A percentile compares a stretch with the other conserved stretches of the same genome.
These are phyloP conservation scores for Sylvilagus floridanus DNA, from an alignment of 2,797 vertebrate genomes.

Conservation along the genomic window DNA sequence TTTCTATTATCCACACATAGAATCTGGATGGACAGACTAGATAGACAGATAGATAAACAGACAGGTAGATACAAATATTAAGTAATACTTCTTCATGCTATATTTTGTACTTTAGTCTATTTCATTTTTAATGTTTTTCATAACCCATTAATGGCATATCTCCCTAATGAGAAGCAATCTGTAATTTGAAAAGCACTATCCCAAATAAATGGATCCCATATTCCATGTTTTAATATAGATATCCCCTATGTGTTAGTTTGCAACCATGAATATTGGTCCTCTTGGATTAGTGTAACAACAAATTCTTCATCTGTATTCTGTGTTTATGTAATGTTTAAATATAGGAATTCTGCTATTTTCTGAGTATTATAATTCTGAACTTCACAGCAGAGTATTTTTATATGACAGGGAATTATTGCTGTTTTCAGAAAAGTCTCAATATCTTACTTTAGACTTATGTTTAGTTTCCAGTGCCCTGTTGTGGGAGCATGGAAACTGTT, in stretches of 20 bases:
- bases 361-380: background rate
- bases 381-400: background rate
- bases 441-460: slow-evolving; percentile 15
- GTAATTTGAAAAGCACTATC: background rate
- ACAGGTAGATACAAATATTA: background rate
- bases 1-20: background rate
- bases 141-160: slow-evolving; percentile 7
- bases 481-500: background rate
- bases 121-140: slow-evolving; percentile 6
- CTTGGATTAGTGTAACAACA: background rate
- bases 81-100: background rate
- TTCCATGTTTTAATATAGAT: background rate
- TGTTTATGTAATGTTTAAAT: background rate
- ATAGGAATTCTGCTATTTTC: background rate
- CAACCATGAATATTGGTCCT: background rate
- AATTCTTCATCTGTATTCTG: background rate
- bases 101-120: background rate
- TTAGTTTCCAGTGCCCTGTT: background rate
- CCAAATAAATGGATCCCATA: background rate
- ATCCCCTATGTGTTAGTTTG: slow-evolving; percentile 1
- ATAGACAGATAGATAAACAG: background rate
- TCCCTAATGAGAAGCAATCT: background rate
- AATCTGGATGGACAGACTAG: background rate
- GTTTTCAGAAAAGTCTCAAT: slow-evolving; percentile 16
- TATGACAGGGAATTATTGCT: background rate